Evolutionary conservation across 2,113 vertebrate species (phyloP), one percentile per base, ranked within the genome.

Genomic region (Onychostruthus taczanowskii): DNA sequence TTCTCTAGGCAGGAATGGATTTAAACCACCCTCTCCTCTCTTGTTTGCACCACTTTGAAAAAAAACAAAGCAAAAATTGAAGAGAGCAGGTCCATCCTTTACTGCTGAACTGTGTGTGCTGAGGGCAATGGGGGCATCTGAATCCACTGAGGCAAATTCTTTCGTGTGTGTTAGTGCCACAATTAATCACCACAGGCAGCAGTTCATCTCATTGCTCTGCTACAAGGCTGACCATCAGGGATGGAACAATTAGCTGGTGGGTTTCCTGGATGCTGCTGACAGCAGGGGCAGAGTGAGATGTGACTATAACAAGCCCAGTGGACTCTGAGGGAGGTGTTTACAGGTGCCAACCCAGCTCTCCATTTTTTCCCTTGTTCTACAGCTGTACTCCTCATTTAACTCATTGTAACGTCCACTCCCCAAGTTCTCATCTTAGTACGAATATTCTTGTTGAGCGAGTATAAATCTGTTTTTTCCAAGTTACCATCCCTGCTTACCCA

Each of bases 131-230:
- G 47, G 23, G 72, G 28, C 23, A 23, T 11, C 49, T 77, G 63
- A 76, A 53, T 27, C 31, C n/a, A 16, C 41, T 17, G 35, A 53
- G 67, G 23, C 12, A 49, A 77, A 39, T 74, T 37, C 33, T 69
- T 59, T 9, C 3, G 1, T 0, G 1, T 27, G 7, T 46, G 3
- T 69, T 49, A 70, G 39, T 30, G 28, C 26, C 33, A 33, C 2
- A 4, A 20, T 44, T 87, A 19, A 66, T 37, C 1, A 5, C 41
- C 69, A 66, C 10, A 86, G 43, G 8, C 37, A 69, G 17, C 6
- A 28, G 13, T n/a, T 87, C 27, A 11, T 33, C 58, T 62, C 6
- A 2, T 31, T 85, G 31, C 18, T 53, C 55, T 16, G 7, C 16
- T 49, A 41, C 3, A 16, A 6, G 3, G 5, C 58, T 13, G 22